Conservation (phyloP, 2,888 invertebrate species). For the Cryptophagus acutangulus region DNA sequence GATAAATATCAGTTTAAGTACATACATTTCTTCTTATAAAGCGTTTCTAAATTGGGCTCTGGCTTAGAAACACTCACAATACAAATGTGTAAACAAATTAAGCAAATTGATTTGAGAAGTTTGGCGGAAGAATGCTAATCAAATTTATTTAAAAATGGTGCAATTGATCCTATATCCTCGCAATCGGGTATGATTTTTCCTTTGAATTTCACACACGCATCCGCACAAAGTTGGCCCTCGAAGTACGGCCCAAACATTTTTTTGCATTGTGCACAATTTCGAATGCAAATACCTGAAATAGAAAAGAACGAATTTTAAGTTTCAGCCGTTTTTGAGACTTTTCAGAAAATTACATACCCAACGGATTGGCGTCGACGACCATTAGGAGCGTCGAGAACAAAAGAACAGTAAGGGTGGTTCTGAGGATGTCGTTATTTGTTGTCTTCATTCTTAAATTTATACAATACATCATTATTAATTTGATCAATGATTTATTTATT, state of each 20-base stretch:
- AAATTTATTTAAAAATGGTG: conserved; percentile 66
- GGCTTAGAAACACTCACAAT: no score
- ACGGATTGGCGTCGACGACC: conserved; percentile 29
- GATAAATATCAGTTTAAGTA: no score
- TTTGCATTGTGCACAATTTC: conserved; percentile 86
- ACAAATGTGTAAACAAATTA: no score
- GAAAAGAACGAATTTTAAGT: conserved; percentile 10
- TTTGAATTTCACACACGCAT: conserved; percentile 76
- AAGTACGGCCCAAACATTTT: conserved; percentile 84
- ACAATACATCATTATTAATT: no score
- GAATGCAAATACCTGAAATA: conserved; percentile 63
- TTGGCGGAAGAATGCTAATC: no score
- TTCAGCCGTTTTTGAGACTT: not conserved
- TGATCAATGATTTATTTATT: no score
- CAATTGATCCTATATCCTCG: conserved; percentile 74
- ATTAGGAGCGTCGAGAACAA: conserved; percentile 13
- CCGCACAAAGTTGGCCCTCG: conserved; percentile 80
- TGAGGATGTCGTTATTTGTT: conserved; percentile 16
- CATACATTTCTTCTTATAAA: no score
- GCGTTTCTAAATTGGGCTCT: no score
- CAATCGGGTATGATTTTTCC: conserved; percentile 83
- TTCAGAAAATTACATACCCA: conserved; percentile 24
- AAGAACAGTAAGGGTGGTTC: conserved; percentile 18
- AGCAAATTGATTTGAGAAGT: no score
- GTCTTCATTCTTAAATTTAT: conserved; percentile 22